phyloP scores from a whole-genome alignment of 2,888 invertebrate species.

The Euproctis similis region DNA sequence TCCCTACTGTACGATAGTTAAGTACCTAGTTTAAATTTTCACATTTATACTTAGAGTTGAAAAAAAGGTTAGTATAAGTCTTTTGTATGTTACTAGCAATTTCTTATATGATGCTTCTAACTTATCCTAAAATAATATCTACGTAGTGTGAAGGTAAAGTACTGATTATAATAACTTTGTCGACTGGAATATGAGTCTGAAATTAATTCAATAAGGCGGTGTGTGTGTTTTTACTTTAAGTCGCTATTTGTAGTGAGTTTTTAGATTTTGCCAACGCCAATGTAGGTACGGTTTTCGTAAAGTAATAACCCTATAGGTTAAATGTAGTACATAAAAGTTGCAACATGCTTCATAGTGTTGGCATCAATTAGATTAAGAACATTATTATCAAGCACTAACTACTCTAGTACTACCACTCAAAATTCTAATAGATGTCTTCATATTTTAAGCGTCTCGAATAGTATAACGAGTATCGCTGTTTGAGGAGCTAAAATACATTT shows the following conservation, averaged over 20 bases:
- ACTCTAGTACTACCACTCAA: too few relatives aligned
- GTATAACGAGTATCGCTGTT: too few relatives aligned
- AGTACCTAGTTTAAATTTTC: constrained; percentile 48
- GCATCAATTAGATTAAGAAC: too few relatives aligned
- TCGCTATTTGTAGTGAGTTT: constrained; percentile 20
- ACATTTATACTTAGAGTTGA: constrained; percentile 55
- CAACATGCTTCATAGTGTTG: too few relatives aligned
- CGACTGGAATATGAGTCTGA: constrained; percentile 59
- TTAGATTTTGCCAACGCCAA: too few relatives aligned
- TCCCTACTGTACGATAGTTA: constrained; percentile 29
- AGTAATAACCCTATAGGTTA: too few relatives aligned
- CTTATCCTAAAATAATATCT: constrained; percentile 53
- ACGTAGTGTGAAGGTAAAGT: constrained; percentile 35
- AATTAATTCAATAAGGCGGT: constrained; percentile 45
- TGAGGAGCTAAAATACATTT: too few relatives aligned
- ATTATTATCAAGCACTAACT: too few relatives aligned
- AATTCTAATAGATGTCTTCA: too few relatives aligned
- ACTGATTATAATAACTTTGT: constrained; percentile 47
- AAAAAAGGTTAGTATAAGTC: constrained; percentile 41
- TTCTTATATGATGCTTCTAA: constrained; percentile 36
- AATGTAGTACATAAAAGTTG: too few relatives aligned
- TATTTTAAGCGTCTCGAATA: too few relatives aligned
- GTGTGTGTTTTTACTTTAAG: constrained; percentile 64
- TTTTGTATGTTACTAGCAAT: constrained; percentile 24
- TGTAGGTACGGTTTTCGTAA: too few relatives aligned